Evolutionary conservation across 2,113 vertebrate species (phyloP).

Genomic region (Passerina amoena): DNA sequence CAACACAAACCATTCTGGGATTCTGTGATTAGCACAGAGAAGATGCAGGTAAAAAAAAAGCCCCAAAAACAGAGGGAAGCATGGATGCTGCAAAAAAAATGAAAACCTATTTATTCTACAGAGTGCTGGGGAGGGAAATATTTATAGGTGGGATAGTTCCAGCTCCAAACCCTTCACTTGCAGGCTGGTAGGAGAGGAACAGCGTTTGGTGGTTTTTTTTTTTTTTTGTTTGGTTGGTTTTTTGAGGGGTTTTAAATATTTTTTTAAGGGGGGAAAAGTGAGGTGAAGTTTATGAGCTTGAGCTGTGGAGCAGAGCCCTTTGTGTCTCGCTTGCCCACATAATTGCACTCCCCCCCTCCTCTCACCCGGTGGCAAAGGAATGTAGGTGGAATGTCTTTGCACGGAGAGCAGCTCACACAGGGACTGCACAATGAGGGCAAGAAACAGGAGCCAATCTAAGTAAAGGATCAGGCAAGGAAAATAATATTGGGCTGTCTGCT

Average conservation of each 20-base stretch:
- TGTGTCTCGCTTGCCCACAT: constrained; percentile 23
- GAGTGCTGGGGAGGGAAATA: background rate
- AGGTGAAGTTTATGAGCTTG: background rate
- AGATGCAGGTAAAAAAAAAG: accelerated
- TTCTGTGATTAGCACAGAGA: background rate
- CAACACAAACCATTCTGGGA: background rate
- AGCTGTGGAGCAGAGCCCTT: constrained; percentile 4
- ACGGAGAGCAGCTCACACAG: constrained; percentile 36
- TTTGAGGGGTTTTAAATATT: background rate
- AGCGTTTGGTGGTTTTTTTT: background rate
- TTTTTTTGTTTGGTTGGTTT: background rate
- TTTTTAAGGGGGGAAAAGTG: background rate
- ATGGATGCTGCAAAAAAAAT: background rate
- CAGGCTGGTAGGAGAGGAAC: background rate
- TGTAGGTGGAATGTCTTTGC: constrained; percentile 69
- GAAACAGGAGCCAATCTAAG: constrained; percentile 53
- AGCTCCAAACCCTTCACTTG: background rate
- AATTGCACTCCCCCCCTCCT: constrained; percentile 31
- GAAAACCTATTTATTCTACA: background rate
- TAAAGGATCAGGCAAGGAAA: constrained; percentile 65
- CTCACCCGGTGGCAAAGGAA: constrained; percentile 56
- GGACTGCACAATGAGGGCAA: constrained; percentile 54
- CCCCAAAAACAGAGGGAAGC: background rate
- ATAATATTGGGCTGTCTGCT: constrained; percentile 62
- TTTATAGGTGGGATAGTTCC: background rate